A percentile compares a stretch with the other conserved stretches of the same genome.
phyloP scores from a whole-genome alignment of 2,113 vertebrate genomes.

The Pagrus major region DNA sequence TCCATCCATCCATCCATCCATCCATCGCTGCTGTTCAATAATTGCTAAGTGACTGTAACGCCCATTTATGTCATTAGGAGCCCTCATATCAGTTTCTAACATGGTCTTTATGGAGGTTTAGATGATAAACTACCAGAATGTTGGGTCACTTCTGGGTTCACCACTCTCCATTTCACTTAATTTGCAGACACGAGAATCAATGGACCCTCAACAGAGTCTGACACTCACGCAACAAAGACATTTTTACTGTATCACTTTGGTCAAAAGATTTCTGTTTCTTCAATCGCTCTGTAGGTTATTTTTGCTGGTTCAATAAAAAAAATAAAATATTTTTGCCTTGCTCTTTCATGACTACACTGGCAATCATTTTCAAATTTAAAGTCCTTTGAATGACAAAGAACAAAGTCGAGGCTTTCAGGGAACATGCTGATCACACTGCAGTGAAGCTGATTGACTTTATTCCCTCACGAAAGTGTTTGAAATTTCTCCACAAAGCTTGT shows the following conservation, averaged over 20 bases:
- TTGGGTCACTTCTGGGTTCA: slow-evolving; percentile 27
- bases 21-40: too few relatives aligned
- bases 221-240: neutral
- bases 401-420: neutral
- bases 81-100: neutral
- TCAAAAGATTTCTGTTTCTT: neutral
- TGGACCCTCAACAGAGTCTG: slow-evolving; percentile 1
- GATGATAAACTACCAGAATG: slow-evolving; percentile 25
- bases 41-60: neutral
- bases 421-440: slow-evolving; percentile 23
- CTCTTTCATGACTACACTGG: neutral
- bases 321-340: neutral
- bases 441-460: slow-evolving; percentile 17
- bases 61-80: neutral
- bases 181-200: slow-evolving; percentile 36
- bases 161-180: slow-evolving; percentile 20
- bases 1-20: too few relatives aligned
- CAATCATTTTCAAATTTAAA: neutral
- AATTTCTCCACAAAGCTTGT: slow-evolving; percentile 11
- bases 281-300: neutral
- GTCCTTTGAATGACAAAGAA: neutral
- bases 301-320: neutral
- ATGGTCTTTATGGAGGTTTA: neutral
- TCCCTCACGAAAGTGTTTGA: slow-evolving; percentile 9
- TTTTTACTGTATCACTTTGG: neutral